Evolutionary conservation across 2,113 vertebrate species (phyloP).

Genomic region (Crotalus tigris): DNA sequence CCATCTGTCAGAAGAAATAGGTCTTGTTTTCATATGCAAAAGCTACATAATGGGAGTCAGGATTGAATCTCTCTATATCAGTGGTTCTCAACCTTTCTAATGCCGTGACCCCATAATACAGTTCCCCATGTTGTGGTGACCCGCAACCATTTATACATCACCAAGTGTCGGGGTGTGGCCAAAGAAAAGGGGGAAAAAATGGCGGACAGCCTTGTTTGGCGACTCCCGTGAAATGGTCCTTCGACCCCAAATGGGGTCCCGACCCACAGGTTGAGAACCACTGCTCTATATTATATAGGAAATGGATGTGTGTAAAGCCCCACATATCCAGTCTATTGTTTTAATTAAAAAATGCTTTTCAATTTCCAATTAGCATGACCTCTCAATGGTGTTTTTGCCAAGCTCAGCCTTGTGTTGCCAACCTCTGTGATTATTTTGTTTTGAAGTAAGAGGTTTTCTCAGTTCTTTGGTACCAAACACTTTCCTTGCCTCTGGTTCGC

Average conservation of each 20-base stretch:
- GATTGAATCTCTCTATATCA: neutral
- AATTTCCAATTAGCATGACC: conserved; percentile 14
- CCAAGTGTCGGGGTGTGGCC: too few relatives aligned
- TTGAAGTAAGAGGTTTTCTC: conserved; percentile 23
- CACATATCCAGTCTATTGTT: neutral
- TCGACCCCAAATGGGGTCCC: too few relatives aligned
- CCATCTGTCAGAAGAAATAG: conserved; percentile 7
- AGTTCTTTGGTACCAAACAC: conserved; percentile 22
- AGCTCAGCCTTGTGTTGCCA: conserved; percentile 20
- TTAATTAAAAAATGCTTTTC: conserved; percentile 1
- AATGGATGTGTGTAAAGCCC: neutral
- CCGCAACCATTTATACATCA: too few relatives aligned
- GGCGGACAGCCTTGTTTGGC: too few relatives aligned
- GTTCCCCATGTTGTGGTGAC: too few relatives aligned
- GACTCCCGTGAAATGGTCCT: too few relatives aligned
- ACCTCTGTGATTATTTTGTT: conserved; percentile 22
- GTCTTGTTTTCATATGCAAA: conserved; percentile 9
- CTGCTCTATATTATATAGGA: conserved; percentile 3
- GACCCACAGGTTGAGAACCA: too few relatives aligned
- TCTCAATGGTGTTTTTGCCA: conserved; percentile 15
- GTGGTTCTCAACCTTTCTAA: too few relatives aligned
- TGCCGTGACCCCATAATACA: too few relatives aligned
- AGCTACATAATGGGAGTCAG: neutral
- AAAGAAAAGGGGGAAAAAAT: too few relatives aligned
- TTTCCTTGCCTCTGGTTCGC: conserved; percentile 7